phyloP scores from a whole-genome alignment of 2,888 invertebrate genomes.

The Fabriciana adippe region DNA sequence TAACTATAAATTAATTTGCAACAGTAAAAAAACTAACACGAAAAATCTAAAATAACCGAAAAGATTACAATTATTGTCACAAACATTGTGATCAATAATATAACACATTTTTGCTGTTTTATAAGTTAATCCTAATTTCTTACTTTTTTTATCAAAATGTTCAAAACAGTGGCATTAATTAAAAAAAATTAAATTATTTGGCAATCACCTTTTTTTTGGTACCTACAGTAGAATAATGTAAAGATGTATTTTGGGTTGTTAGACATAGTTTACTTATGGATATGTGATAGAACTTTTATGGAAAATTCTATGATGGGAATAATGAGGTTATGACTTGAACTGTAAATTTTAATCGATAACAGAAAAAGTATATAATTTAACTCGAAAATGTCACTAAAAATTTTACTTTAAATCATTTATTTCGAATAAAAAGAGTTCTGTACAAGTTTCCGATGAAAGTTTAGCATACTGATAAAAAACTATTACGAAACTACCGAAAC shows the following conservation, averaged over 20 bases:
- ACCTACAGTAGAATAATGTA: too few species aligned
- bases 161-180: too few species aligned
- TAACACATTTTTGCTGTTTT: too few species aligned
- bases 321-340: conserved; percentile 16
- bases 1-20: too few species aligned
- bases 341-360: conserved; percentile 4
- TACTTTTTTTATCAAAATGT: too few species aligned
- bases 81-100: too few species aligned
- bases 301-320: conserved; percentile 16
- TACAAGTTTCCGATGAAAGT: conserved; percentile 12
- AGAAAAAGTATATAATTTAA: not conserved
- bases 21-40: too few species aligned
- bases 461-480: conserved; percentile 22
- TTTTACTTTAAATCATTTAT: not conserved
- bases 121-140: too few species aligned
- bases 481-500: conserved; percentile 48
- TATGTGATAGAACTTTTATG: not conserved
- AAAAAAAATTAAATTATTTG: too few species aligned
- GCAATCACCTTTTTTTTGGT: too few species aligned
- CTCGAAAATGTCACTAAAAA: not conserved
- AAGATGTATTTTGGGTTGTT: not conserved
- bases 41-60: too few species aligned
- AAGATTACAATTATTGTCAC: too few species aligned
- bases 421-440: not conserved
- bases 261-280: conserved; percentile 3